A percentile compares a stretch with the other conserved stretches of the same genome.
Conservation (phyloP, 1,140 invertebrate species). For the Wasmannia auropunctata region DNA sequence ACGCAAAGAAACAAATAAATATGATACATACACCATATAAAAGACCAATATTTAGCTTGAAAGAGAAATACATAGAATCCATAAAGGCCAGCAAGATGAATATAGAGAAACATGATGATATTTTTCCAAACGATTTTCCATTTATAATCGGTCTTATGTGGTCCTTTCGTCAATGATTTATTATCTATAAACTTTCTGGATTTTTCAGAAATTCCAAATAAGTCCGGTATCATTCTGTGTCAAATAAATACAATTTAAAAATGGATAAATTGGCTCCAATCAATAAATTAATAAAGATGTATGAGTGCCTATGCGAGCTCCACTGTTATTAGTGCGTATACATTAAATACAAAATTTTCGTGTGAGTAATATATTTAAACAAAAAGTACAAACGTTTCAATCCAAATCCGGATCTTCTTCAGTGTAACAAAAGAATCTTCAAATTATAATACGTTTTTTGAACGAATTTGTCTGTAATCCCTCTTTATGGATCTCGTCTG, state of each 20-base stretch:
- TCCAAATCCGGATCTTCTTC: too few species aligned
- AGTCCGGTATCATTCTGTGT: not conserved
- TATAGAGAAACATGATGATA: constrained; percentile 79
- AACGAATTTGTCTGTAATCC: too few species aligned
- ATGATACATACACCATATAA: constrained; percentile 24
- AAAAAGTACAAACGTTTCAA: too few species aligned
- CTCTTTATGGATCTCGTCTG: too few species aligned
- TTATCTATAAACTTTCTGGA: not conserved
- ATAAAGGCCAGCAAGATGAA: constrained; percentile 75
- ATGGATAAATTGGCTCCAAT: not conserved
- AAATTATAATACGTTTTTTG: too few species aligned
- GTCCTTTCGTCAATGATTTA: not conserved
- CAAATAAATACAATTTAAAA: not conserved
- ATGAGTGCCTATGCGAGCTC: too few species aligned
- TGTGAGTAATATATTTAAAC: too few species aligned
- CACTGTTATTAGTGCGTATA: too few species aligned
- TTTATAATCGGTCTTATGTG: not conserved
- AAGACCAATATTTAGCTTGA: not conserved
- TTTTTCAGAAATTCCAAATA: not conserved
- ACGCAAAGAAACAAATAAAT: not conserved
- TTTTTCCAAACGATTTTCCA: constrained; percentile 63
- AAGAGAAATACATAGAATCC: constrained; percentile 44
- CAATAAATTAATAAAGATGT: too few species aligned
- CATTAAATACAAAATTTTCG: too few species aligned
- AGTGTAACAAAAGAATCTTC: too few species aligned